These are phyloP conservation scores for Rhamphomyia laevipes DNA, from an alignment of 2,888 invertebrate genomes.

Conservation along the genomic window DNA sequence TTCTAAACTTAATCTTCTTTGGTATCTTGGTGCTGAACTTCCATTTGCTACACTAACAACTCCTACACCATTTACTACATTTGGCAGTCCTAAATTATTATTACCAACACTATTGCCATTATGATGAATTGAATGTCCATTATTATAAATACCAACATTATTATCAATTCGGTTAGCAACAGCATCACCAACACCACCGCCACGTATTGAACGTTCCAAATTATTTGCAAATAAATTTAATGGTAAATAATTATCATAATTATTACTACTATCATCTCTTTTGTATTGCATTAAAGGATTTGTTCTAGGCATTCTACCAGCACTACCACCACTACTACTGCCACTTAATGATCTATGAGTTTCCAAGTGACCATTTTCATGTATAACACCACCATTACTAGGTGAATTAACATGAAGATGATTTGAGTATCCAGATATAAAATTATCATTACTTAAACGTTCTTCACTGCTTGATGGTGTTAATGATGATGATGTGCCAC, in stretches of 20 bases:
- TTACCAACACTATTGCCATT: conserved; percentile 33
- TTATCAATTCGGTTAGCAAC: conserved; percentile 6
- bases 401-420: conserved; percentile 12
- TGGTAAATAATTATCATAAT: conserved; percentile 25
- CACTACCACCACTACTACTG: conserved; percentile 40
- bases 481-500: conserved; percentile 27
- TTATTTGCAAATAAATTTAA: conserved; percentile 10
- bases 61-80: conserved; percentile 27
- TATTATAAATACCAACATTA: conserved; percentile 10
- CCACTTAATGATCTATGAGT: conserved; percentile 35
- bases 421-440: background rate
- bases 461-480: conserved; percentile 38
- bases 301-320: conserved; percentile 43
- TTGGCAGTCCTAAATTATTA: conserved; percentile 15
- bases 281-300: conserved; percentile 44
- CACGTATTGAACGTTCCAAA: conserved; percentile 13
- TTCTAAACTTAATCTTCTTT: conserved; percentile 55
- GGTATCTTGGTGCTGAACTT: conserved; percentile 21
- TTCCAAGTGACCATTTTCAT: conserved; percentile 23
- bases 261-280: conserved; percentile 21
- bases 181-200: conserved; percentile 11
- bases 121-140: conserved; percentile 9
- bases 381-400: conserved; percentile 12
- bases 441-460: conserved; percentile 32
- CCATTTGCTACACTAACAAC: background rate